Evolutionary conservation across 2,797 vertebrate genomes (phyloP), one percentile per base, ranked within the genome.

Genomic region (Ciconia nigra): DNA sequence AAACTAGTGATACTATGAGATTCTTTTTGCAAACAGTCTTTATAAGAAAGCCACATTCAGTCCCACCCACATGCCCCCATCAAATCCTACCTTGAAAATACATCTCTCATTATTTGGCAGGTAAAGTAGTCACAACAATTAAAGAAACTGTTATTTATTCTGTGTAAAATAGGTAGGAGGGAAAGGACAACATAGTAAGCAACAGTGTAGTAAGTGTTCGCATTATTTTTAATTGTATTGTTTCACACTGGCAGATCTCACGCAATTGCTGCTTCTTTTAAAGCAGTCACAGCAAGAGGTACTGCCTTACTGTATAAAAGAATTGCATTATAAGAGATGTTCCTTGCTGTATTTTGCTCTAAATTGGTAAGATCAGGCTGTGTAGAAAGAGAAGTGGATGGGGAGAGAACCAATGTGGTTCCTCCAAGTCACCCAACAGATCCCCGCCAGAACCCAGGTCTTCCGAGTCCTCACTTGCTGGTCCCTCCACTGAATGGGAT

Each of bases 361-460:
- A 52, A 57, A 81, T 87, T 29, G 17, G 35, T 55, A 44, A 84
- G 15, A 73, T 37, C 24, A 67, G 57, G 39, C 24, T 31, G 17
- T 46, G 20, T 61, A 86, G 58, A 91, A 81, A 78, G 37, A 52
- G 13, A 65, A 62, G 12, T 26, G 28, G 19, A 61, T 12, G 12
- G 42, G 22, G 19, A 55, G 18, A 70, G 28, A 89, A 55, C 6
- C 15, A n/a, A 0, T 37, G 25, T 0, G 0, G 7, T 70, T 94
- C 29, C 22, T 82, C 28, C 47, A 70, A 58, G n/a, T 66, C 44
- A 65, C 20, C 24, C 17, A 83, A 2, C 5, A 58, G 31, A 55
- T 61, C 49, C 47, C 44, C 81, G 18, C 13, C n/a, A 82, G 39
- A 55, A 42, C 25, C 25, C 49, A 69, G 11, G 33, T 49, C 31